A percentile compares a stretch with the other conserved stretches of the same genome.
Conservation (phyloP, 2,888 invertebrate genomes). For the Stratiomys singularior region DNA sequence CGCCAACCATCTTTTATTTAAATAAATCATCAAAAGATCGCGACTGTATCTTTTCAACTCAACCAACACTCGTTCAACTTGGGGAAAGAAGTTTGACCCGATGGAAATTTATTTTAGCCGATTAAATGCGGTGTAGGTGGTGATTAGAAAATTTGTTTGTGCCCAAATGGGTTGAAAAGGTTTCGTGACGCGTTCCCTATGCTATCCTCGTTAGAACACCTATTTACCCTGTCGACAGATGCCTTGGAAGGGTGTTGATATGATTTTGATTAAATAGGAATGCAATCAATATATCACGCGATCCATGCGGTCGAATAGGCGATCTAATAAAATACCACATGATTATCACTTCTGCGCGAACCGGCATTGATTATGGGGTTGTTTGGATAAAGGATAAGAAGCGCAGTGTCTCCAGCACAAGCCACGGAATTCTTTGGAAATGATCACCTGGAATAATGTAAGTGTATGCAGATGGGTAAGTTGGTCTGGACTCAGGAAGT, state of each 20-base stretch:
- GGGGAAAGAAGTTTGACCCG: background rate
- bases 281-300: slow-evolving; percentile 43
- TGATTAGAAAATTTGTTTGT: slow-evolving; percentile 39
- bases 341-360: slow-evolving; percentile 48
- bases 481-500: too few species aligned
- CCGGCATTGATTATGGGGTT: slow-evolving; percentile 47
- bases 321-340: slow-evolving; percentile 41
- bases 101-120: background rate
- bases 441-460: too few species aligned
- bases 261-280: slow-evolving; percentile 27
- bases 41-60: background rate
- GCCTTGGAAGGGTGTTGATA: slow-evolving; percentile 39
- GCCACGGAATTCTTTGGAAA: background rate
- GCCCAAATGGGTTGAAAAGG: background rate
- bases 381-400: slow-evolving; percentile 41
- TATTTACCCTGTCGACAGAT: slow-evolving; percentile 42
- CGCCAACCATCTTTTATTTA: too few species aligned
- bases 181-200: background rate
- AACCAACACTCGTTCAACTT: background rate
- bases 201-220: slow-evolving; percentile 30
- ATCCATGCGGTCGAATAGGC: background rate
- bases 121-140: slow-evolving; percentile 36
- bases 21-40: background rate
- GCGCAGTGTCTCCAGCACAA: background rate
- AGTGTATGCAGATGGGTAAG: too few species aligned